Percentiles rank a stretch among this genome's conserved stretches.
Conservation (phyloP, 2,888 invertebrate genomes). For the Phanerotoma sp. region DNA sequence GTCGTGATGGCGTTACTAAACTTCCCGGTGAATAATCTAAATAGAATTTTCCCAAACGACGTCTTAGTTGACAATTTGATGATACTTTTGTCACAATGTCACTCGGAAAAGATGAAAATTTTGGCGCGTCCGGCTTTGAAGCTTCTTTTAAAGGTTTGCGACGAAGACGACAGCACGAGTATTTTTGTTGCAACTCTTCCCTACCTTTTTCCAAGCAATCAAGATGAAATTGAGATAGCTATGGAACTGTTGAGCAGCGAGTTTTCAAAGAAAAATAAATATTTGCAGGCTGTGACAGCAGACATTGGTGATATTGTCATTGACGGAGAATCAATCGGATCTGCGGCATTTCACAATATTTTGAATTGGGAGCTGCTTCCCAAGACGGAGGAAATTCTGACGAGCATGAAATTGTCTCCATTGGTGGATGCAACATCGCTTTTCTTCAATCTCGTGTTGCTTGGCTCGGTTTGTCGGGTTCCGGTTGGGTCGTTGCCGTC, state of each 20-base stretch:
- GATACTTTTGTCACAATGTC: conserved; percentile 45
- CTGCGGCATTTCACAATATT: conserved; percentile 50
- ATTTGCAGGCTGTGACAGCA: conserved; percentile 43
- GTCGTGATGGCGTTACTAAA: conserved; percentile 62
- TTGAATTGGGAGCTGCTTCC: conserved; percentile 48
- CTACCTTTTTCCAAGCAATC: conserved; percentile 63
- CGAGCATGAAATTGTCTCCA: conserved; percentile 42
- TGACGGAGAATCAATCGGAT: conserved; percentile 43
- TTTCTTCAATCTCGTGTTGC: conserved; percentile 51
- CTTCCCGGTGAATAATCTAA: conserved; percentile 42
- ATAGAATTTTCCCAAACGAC: conserved; percentile 40
- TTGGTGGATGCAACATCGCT: conserved; percentile 46
- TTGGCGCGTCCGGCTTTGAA: conserved; percentile 48
- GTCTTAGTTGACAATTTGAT: conserved; percentile 47
- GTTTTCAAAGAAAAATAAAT: conserved; percentile 56
- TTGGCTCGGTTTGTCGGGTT: conserved; percentile 52
- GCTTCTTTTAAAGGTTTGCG: conserved; percentile 45
- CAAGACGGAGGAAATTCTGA: conserved; percentile 42
- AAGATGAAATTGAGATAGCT: conserved; percentile 55
- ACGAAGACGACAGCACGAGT: conserved; percentile 59
- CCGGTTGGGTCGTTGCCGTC: conserved; percentile 45
- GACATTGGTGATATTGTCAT: conserved; percentile 38
- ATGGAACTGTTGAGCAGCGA: conserved; percentile 57
- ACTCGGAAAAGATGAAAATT: conserved; percentile 36
- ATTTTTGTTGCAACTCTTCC: conserved; percentile 65